These are phyloP conservation scores for Apodemia duryi DNA, from an alignment of 2,888 invertebrate species.

Conservation along the genomic window DNA sequence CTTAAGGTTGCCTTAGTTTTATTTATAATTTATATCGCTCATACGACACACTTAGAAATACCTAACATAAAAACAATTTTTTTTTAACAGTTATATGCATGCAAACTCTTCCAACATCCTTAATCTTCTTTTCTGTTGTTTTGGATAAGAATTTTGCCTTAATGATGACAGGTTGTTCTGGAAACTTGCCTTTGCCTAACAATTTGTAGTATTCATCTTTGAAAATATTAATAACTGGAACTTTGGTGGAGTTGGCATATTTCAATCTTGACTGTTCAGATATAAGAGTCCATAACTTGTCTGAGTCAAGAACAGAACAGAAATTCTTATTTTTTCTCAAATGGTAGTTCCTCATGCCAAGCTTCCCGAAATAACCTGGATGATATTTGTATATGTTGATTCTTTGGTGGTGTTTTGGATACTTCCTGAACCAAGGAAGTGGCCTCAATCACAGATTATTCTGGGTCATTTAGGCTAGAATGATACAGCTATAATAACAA, in stretches of 20 bases:
- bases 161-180: slow-evolving; percentile 98
- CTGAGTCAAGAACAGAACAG: slow-evolving; percentile 96
- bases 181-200: slow-evolving; percentile 97
- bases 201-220: slow-evolving; percentile 97
- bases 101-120: too few relatives aligned
- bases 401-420: slow-evolving; percentile 91
- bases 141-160: slow-evolving; percentile 98
- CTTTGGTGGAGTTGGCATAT: slow-evolving; percentile 90
- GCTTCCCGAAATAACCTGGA: slow-evolving; percentile 99
- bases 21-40: neutral
- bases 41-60: too few relatives aligned
- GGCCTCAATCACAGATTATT: too few relatives aligned
- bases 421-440: too few relatives aligned
- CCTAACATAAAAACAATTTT: too few relatives aligned
- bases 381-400: slow-evolving; percentile 99
- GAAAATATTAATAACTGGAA: slow-evolving; percentile 98
- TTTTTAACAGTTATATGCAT: too few relatives aligned
- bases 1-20: neutral
- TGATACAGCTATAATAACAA: too few relatives aligned
- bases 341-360: slow-evolving; percentile 99
- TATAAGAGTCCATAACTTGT: slow-evolving; percentile 98
- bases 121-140: too few relatives aligned
- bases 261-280: slow-evolving; percentile 93
- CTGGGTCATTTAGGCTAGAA: too few relatives aligned
- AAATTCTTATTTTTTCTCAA: slow-evolving; percentile 93